Evolutionary conservation across 2,797 vertebrate species (phyloP), one percentile per base, ranked within the genome.

Genomic region (Toxotes lorentzi): DNA sequence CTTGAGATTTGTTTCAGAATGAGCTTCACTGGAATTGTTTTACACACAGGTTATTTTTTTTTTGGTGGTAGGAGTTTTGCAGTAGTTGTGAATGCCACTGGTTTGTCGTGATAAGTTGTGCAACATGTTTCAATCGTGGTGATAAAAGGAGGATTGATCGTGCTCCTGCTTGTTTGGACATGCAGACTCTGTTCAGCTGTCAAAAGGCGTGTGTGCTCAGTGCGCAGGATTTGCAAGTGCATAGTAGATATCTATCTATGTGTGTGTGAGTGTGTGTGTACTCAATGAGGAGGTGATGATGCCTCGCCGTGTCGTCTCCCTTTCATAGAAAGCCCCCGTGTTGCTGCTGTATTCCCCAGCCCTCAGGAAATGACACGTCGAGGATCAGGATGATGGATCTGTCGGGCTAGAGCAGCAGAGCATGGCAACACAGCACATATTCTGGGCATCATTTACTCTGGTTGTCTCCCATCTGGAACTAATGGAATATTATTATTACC

Each of bases 341-440:
- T 76, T 89, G 78, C 68, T 83, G 76, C 73, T 67, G 78, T 91
- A 72, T 81, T 76, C 81, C 80, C 84, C 79, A 80, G 69, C 79
- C 85, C 61, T 72, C 71, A 84, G 87, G 88, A 92, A 91, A 87
- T 85, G 89, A 91, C 91, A 91, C 83, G 86, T 88, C 76, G 78
- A 83, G 82, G 63, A 79, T 84, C 66, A 86, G 78, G 67, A 88
- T 92, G 84, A 91, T 89, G 72, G 83, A 91, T 91, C 78, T 73
- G 73, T 78, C 75, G 51, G 72, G 80, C 78, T 67, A 69, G 84
- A 86, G 85, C 84, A 89, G 71, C 76, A 83, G 80, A 86, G 86
- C 87, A 75, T 76, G 71, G 84, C 76, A 73, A 76, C 78, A n/a
- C 72, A 79, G 83, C 70, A 75, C 83, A 76, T 65, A 78, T 70